Percentiles rank a stretch among this genome's conserved stretches.
Conservation (phyloP, 2,113 vertebrate species). For the Cryptoleucopteryx plumbea region DNA sequence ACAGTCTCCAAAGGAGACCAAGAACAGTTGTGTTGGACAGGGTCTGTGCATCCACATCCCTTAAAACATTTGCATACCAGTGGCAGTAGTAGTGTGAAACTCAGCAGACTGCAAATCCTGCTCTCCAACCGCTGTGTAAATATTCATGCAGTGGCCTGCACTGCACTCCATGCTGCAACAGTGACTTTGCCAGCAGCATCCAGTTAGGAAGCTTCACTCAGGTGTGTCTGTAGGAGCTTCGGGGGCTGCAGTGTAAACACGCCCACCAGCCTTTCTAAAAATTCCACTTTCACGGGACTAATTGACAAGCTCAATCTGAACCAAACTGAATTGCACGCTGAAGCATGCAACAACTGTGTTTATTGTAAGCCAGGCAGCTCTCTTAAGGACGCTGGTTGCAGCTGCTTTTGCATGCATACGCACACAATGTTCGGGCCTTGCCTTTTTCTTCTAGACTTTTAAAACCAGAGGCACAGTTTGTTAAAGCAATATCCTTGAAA, state of each 20-base stretch:
- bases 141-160: neutral
- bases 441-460: neutral
- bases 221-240: accelerated
- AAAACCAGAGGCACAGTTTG: neutral
- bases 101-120: neutral
- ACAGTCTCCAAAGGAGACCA: neutral
- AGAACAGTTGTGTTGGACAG: neutral
- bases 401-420: neutral
- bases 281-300: neutral
- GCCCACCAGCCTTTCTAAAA: neutral
- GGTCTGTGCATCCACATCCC: neutral
- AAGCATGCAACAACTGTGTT: neutral
- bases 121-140: neutral
- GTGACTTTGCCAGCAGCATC: neutral
- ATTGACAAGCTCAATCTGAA: neutral
- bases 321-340: accelerated
- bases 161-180: accelerated
- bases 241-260: neutral
- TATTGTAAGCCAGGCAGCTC: neutral
- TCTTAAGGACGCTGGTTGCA: neutral
- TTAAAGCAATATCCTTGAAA: neutral
- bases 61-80: neutral
- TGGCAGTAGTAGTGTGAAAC: neutral
- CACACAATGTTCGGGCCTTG: neutral
- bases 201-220: neutral